A percentile compares a stretch with the other conserved stretches of the same genome.
Evolutionary conservation across 2,888 invertebrate genomes (phyloP).

Genomic region (Euplexia lucipara): DNA sequence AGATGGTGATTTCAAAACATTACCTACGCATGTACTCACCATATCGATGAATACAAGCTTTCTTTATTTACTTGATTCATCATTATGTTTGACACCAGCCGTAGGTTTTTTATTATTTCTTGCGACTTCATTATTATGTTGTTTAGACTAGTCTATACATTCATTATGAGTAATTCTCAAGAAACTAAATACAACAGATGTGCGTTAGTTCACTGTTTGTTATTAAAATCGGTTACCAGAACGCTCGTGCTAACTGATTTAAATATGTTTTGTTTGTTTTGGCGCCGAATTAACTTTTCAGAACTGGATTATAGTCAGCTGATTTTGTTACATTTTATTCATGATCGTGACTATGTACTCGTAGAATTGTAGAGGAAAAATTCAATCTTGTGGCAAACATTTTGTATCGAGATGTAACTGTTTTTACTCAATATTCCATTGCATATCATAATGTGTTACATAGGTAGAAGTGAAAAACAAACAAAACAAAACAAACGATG

Average conservation of each 20-base stretch:
- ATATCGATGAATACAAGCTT: background rate
- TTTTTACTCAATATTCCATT: too few species aligned
- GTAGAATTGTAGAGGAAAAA: background rate
- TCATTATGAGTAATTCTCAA: conserved; percentile 34
- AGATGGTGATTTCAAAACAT: too few species aligned
- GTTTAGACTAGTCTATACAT: conserved; percentile 23
- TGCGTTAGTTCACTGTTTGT: conserved; percentile 40
- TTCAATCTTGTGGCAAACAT: background rate
- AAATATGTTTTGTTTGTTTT: conserved; percentile 57
- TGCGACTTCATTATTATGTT: conserved; percentile 25
- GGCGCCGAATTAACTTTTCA: conserved; percentile 36
- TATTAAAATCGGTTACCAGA: conserved; percentile 44
- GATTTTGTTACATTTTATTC: conserved; percentile 27
- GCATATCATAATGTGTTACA: too few species aligned
- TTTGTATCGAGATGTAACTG: too few species aligned
- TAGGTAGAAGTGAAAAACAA: too few species aligned
- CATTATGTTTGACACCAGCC: background rate
- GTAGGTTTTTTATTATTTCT: background rate
- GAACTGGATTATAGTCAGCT: conserved; percentile 22
- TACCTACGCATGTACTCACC: background rate
- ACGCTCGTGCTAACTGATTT: conserved; percentile 42
- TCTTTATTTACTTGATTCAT: background rate
- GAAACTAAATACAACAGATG: conserved; percentile 45
- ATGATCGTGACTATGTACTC: background rate
- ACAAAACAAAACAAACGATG: too few species aligned